These are phyloP conservation scores for Rhamnusium bicolor DNA, from an alignment of 2,888 invertebrate genomes.

Conservation along the genomic window DNA sequence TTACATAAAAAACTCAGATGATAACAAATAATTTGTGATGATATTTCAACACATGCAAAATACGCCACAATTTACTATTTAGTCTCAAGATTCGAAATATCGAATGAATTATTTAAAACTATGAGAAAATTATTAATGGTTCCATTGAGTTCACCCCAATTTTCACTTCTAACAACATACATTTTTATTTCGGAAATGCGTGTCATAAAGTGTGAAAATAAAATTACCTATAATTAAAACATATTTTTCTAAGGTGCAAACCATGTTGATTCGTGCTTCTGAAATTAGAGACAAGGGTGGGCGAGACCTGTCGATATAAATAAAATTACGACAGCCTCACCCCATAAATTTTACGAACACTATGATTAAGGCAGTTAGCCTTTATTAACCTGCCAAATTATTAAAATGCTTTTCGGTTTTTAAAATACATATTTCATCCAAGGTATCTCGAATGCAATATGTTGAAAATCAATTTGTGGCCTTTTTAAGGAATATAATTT, in stretches of 20 bases:
- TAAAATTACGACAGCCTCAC: slow-evolving; percentile 61
- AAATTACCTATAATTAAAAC: slow-evolving; percentile 46
- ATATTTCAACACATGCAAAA: too few relatives aligned
- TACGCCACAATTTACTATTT: too few relatives aligned
- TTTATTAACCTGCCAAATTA: slow-evolving; percentile 56
- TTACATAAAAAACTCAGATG: too few relatives aligned
- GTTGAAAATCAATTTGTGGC: slow-evolving; percentile 50
- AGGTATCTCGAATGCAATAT: slow-evolving; percentile 52
- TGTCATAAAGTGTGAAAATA: not conserved
- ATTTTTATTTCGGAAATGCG: slow-evolving; percentile 3
- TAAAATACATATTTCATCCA: slow-evolving; percentile 50
- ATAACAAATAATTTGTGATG: too few relatives aligned
- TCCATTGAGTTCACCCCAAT: not conserved
- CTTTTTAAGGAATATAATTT: not conserved
- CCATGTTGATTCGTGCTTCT: slow-evolving; percentile 53
- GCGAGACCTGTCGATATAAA: slow-evolving; percentile 59
- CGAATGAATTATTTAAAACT: not conserved
- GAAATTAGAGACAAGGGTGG: slow-evolving; percentile 55
- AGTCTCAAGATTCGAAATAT: too few relatives aligned
- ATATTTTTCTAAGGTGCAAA: slow-evolving; percentile 43
- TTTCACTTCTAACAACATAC: slow-evolving; percentile 1
- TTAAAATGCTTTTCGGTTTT: slow-evolving; percentile 49
- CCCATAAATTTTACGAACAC: slow-evolving; percentile 61
- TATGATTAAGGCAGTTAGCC: slow-evolving; percentile 61
- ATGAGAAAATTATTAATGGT: not conserved